Evolutionary conservation across 2,888 invertebrate genomes (phyloP), one percentile per base, ranked within the genome.

Genomic region (Sesamia inferens): DNA sequence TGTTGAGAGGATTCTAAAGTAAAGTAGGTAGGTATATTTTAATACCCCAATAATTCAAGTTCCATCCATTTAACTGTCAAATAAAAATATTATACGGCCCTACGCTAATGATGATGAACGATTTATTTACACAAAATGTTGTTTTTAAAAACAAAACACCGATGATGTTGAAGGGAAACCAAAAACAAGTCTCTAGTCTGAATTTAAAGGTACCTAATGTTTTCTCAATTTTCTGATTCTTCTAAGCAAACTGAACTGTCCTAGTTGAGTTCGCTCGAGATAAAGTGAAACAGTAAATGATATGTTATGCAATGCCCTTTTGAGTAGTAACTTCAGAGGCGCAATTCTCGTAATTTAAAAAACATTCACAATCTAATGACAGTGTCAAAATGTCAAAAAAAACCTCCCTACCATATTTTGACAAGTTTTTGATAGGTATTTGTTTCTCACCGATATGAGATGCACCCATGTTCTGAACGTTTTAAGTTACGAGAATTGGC

Each of bases 1-100:
- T 14, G 8, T 57, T 39, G 39, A 39, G 7, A 67, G 19, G 47
- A 58, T 44, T 67, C 48, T 67, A 47, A 79, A 76, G 14, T 24
- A 79, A 77, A 76, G 16, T 22, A 61, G 31, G 31, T 31, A 31
- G 31, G 31, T 31, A 31, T 51, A n/a, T 61, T 72, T 77, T 59
- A 72, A 44, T 67, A 63, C 5, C 31, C 39, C n/a, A 71, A 81
- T 76, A 71, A 71, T 58, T 79, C 74, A 81, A 77, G 51, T 81
- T 78, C 57, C 79, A 81, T 81, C 68, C 79, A 79, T 79, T 79
- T 73, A 78, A 13, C 72, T 82, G 82, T 73, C 82, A 82, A 81
- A 79, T 78, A 79, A 81, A 81, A 76, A 61, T 68, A 65, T 81
- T 58, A 70, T 68, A 61, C 82, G 51, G 22, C 13, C 57, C 19